phyloP scores from a whole-genome alignment of 2,113 vertebrate genomes.

The Aleadryas rufinucha region DNA sequence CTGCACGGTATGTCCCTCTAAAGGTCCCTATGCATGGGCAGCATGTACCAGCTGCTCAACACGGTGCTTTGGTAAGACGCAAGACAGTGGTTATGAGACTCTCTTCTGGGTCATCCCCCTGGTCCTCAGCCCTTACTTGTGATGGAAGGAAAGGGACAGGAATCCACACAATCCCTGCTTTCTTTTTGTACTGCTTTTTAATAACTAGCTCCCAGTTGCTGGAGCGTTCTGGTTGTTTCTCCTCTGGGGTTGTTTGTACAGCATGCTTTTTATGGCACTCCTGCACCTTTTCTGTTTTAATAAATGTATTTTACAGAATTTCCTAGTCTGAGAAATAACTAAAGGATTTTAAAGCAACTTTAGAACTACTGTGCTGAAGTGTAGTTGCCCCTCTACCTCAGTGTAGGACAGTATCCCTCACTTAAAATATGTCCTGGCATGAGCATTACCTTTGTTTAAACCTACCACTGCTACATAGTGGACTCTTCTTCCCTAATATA shows the following conservation, averaged over 20 bases:
- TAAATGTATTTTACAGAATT: constrained; percentile 15
- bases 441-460: not conserved
- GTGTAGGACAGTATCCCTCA: not conserved
- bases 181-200: not conserved
- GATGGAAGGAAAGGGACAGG: not conserved
- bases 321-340: not conserved
- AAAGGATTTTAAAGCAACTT: not conserved
- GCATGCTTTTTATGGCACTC: not conserved
- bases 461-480: not conserved
- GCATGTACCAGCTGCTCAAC: constrained; percentile 35
- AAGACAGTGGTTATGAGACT: not conserved
- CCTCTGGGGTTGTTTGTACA: not conserved
- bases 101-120: not conserved
- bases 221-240: not conserved
- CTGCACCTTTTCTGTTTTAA: constrained; percentile 14
- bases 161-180: not conserved
- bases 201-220: not conserved
- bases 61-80: constrained; percentile 11
- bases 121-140: not conserved
- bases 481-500: not conserved
- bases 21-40: constrained; percentile 48
- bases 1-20: constrained; percentile 58
- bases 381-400: not conserved
- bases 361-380: not conserved
- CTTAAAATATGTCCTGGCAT: not conserved